A percentile compares a stretch with the other conserved stretches of the same genome.
phyloP scores from a whole-genome alignment of 1,140 invertebrate genomes.

The Zaprionus vittiger region DNA sequence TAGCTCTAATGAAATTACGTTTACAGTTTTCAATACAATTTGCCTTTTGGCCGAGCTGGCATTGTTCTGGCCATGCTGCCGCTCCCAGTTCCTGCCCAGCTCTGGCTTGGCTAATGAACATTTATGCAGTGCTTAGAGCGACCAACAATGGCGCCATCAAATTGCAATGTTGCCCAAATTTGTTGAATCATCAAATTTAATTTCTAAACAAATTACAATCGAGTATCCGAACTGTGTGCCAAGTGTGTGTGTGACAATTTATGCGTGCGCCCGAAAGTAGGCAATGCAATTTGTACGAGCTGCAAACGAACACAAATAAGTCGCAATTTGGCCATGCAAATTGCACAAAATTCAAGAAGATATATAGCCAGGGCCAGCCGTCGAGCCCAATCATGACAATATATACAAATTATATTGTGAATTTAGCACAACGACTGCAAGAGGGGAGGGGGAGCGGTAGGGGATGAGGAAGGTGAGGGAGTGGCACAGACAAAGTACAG shows the following conservation, averaged over 20 bases:
- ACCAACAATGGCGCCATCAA: constrained; percentile 27
- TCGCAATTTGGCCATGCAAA: constrained; percentile 42
- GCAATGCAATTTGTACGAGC: constrained; percentile 49
- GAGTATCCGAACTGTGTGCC: background rate
- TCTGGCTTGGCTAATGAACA: constrained; percentile 48
- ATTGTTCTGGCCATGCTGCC: background rate
- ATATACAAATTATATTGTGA: constrained; percentile 45
- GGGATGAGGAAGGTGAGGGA: background rate
- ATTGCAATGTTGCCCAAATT: constrained; percentile 53
- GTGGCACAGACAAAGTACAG: constrained; percentile 7
- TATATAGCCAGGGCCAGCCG: constrained; percentile 9
- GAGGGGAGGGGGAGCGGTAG: background rate
- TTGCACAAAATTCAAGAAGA: constrained; percentile 36
- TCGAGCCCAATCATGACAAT: constrained; percentile 18
- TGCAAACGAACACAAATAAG: constrained; percentile 25
- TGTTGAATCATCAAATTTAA: constrained; percentile 70
- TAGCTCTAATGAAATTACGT: constrained; percentile 62
- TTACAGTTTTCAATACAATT: constrained; percentile 56
- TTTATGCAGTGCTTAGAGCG: constrained; percentile 48
- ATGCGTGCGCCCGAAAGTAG: constrained; percentile 47
- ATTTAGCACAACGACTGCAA: constrained; percentile 14
- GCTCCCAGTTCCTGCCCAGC: constrained; percentile 20
- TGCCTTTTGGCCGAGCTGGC: constrained; percentile 45
- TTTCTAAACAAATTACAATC: constrained; percentile 71
- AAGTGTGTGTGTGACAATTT: constrained; percentile 18